These are phyloP conservation scores for Formica aserva DNA, from an alignment of 2,888 invertebrate genomes.

Conservation along the genomic window DNA sequence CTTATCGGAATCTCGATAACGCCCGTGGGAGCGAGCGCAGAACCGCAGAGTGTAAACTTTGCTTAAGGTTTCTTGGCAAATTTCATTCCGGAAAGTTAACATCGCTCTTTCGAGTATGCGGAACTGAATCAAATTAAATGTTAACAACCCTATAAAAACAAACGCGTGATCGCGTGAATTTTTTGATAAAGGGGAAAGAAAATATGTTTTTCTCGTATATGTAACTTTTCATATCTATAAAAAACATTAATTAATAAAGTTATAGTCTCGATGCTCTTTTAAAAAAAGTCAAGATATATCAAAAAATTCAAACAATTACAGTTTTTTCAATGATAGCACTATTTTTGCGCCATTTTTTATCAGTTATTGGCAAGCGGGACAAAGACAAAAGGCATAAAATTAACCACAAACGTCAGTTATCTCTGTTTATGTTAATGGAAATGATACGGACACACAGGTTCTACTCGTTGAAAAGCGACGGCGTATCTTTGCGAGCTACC, in stretches of 20 bases:
- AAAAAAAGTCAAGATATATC: background rate
- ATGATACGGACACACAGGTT: background rate
- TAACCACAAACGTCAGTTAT: background rate
- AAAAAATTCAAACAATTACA: background rate
- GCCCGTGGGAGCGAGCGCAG: background rate
- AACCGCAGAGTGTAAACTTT: constrained; percentile 31
- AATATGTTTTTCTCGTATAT: background rate
- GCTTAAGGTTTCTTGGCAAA: constrained; percentile 47
- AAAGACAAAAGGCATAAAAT: background rate
- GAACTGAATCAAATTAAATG: constrained; percentile 29
- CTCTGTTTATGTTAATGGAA: constrained; percentile 3
- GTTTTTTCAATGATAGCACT: background rate
- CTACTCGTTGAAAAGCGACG: background rate
- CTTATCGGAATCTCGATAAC: constrained; percentile 46
- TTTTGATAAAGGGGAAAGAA: background rate
- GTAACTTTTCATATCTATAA: background rate
- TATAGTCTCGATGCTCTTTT: background rate
- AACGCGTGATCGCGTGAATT: background rate
- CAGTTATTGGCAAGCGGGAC: background rate
- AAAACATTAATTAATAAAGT: background rate
- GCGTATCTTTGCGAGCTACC: background rate
- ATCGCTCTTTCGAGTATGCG: background rate
- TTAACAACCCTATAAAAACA: background rate
- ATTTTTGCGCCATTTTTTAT: background rate
- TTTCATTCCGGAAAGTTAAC: constrained; percentile 44